phyloP scores from a whole-genome alignment of 2,888 invertebrate species.

The Phaonia tiefii region DNA sequence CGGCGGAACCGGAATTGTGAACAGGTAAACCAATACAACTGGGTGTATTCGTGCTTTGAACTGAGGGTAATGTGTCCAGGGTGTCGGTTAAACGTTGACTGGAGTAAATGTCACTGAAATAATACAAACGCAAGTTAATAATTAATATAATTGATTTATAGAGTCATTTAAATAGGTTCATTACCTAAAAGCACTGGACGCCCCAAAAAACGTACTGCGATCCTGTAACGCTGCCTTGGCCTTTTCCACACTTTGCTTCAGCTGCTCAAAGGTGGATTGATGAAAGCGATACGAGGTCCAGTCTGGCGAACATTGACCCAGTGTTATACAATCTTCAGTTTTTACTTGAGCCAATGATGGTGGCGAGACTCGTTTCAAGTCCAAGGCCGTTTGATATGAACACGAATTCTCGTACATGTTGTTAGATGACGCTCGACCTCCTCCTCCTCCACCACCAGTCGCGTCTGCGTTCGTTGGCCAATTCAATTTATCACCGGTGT shows the following conservation, averaged over 20 bases:
- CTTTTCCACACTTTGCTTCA: conserved; percentile 94
- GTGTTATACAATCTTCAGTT: conserved; percentile 81
- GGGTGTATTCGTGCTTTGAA: conserved; percentile 74
- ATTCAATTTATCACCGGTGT: conserved; percentile 40
- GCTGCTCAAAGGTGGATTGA: conserved; percentile 93
- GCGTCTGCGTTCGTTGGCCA: conserved; percentile 26
- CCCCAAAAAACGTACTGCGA: conserved; percentile 86
- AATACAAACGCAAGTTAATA: too few relatives aligned
- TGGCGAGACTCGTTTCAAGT: conserved; percentile 86
- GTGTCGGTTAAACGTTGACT: conserved; percentile 79
- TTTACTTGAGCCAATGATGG: conserved; percentile 80
- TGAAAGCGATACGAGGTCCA: conserved; percentile 91
- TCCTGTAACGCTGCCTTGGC: conserved; percentile 93
- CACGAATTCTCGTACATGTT: conserved; percentile 95
- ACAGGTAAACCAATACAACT: conserved; percentile 78
- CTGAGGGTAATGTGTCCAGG: conserved; percentile 75
- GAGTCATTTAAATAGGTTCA: neutral
- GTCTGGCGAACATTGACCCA: conserved; percentile 84
- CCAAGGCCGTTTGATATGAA: conserved; percentile 92
- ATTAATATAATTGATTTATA: neutral
- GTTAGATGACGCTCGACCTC: neutral
- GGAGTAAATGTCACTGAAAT: conserved; percentile 79
- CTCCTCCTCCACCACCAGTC: conserved; percentile 8
- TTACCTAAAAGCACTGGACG: conserved; percentile 87
- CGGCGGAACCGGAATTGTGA: conserved; percentile 72